Base-by-base conservation (phyloP, 2,113 vertebrate genomes). In the Thalassarche chlororhynchos region DNA sequence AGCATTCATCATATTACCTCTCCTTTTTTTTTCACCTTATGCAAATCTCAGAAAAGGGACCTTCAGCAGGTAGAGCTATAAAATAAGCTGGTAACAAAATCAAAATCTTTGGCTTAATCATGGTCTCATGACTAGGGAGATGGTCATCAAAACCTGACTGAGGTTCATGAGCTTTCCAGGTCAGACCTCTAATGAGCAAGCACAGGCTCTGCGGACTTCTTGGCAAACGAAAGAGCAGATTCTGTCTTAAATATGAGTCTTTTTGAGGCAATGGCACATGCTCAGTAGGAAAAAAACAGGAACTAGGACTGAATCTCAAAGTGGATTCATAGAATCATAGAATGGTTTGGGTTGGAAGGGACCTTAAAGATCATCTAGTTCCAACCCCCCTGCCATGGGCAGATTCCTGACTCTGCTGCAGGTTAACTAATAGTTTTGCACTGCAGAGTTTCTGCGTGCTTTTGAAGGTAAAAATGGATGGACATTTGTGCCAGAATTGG, bases 1-100 rank as follows among this genome's bases (percentile, higher is more conserved):
- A 96, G 82, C 78, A 85, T 97, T 95, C 96, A 96, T 97, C 95
- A 92, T 87, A 93, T 84, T 95, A 51, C 89, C 85, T 61, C 61
- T 86, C 29, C 26, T 32, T 69, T 70, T 62, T 62, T 62, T 82
- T 90, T 54, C 3, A 68, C 46, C 47, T 87, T 86, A 94, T 89
- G 79, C 91, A 96, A 93, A 94, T 93, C 70, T 87, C 28, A 49
- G 85, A 9, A 82, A 81, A 84, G 71, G 87, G 72, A 46, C 31
- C 70, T 89, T 23, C 16, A 86, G 74, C 58, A 76, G 58, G 72
- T 64, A 81, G n/a, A 89, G 69, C 65, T 88, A 20, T 25, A 21
- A 68, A 64, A 91, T 7, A 32, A 13, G 14, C 49, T 36, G 55
- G 51, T 24, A 74, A 36, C 34, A 47, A 72, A 89, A n/a, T 3